A percentile compares a stretch with the other conserved stretches of the same genome.
These are phyloP conservation scores for Anas georgica DNA, from an alignment of 2,797 vertebrate genomes.

Conservation along the genomic window DNA sequence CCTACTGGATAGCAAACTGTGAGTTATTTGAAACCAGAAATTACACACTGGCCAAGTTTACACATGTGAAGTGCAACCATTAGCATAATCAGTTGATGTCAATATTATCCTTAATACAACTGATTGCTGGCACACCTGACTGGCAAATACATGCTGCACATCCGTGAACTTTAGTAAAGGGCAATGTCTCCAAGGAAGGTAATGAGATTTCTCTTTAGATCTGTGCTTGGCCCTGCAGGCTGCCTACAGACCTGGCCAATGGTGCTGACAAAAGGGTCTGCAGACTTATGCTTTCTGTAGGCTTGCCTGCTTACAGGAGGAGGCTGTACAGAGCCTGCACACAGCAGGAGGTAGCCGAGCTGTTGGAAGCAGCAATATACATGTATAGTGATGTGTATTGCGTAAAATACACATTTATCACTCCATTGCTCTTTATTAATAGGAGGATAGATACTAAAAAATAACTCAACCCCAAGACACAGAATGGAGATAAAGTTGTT, in stretches of 20 bases:
- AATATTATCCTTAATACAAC: background rate
- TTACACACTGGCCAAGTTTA: background rate
- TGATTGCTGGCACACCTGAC: background rate
- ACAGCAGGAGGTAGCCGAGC: background rate
- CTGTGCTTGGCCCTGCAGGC: background rate
- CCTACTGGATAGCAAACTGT: background rate
- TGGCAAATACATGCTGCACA: background rate
- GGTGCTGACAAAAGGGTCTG: background rate
- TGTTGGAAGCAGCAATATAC: background rate
- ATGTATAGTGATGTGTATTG: background rate
- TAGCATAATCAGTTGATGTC: background rate
- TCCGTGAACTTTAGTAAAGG: background rate
- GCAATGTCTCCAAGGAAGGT: background rate
- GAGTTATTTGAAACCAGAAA: background rate
- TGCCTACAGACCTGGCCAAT: background rate
- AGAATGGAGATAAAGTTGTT: constrained; percentile 55
- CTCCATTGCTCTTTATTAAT: constrained; percentile 65
- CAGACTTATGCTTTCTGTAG: background rate
- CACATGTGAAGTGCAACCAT: background rate
- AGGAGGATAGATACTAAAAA: constrained; percentile 60
- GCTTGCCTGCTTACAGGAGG: background rate
- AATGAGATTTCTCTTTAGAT: background rate
- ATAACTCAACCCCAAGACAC: constrained; percentile 43
- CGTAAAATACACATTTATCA: constrained; percentile 46
- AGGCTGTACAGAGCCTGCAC: background rate